A percentile compares a stretch with the other conserved stretches of the same genome.
Conservation (phyloP, 2,888 invertebrate genomes). For the Notodonta dromedarius region DNA sequence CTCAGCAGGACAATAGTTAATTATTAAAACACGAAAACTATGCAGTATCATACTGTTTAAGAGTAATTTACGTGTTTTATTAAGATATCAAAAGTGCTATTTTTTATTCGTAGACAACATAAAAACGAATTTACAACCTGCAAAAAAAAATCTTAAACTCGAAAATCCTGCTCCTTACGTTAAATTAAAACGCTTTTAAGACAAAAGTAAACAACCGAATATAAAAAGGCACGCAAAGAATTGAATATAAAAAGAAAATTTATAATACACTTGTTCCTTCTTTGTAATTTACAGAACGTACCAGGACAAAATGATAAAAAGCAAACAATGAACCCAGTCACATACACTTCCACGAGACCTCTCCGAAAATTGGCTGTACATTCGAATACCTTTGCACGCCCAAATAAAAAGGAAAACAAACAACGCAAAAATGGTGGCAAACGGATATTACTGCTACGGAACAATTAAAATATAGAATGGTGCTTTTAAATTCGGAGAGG, state of each 20-base stretch:
- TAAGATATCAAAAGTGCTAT: too few relatives aligned
- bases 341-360: slow-evolving; percentile 28
- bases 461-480: slow-evolving; percentile 34
- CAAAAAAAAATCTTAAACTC: too few relatives aligned
- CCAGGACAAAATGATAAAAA: slow-evolving; percentile 10
- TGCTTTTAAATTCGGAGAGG: not conserved
- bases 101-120: too few relatives aligned
- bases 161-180: too few relatives aligned
- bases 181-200: too few relatives aligned
- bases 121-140: too few relatives aligned
- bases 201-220: not conserved
- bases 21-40: too few relatives aligned
- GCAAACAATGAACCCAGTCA: slow-evolving; percentile 25
- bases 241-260: slow-evolving; percentile 6
- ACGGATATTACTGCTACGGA: slow-evolving; percentile 15
- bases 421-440: slow-evolving; percentile 25
- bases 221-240: slow-evolving; percentile 4
- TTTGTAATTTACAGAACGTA: not conserved
- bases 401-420: slow-evolving; percentile 36
- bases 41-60: too few relatives aligned
- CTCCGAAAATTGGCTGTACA: slow-evolving; percentile 40
- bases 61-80: too few relatives aligned
- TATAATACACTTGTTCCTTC: not conserved
- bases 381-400: slow-evolving; percentile 35
- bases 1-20: too few relatives aligned